These are phyloP conservation scores for Felis chaus DNA, from an alignment of 2,113 vertebrate genomes.

Conservation along the genomic window DNA sequence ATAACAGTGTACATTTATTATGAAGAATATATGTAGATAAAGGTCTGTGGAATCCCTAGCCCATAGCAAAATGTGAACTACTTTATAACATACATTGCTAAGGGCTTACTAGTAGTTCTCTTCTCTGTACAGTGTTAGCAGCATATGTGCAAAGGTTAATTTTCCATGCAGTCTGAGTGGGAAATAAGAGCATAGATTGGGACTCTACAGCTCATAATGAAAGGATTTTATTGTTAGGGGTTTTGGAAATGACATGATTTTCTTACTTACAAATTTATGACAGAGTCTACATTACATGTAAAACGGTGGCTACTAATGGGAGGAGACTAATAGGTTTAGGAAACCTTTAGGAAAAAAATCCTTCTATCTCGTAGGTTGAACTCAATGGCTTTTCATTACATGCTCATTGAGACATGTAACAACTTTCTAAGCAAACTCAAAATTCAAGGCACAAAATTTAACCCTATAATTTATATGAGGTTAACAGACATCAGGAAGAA, in stretches of 20 bases:
- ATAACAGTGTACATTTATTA: not conserved
- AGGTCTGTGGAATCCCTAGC: not conserved
- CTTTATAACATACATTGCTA: not conserved
- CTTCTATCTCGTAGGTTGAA: not conserved
- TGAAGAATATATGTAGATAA: not conserved
- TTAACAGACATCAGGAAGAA: not conserved
- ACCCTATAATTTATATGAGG: not conserved
- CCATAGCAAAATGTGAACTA: not conserved
- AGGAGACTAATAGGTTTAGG: not conserved
- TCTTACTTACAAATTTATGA: not conserved
- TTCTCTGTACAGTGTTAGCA: not conserved
- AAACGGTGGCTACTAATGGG: not conserved
- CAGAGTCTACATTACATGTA: not conserved
- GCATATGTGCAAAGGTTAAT: not conserved
- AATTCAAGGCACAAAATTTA: not conserved
- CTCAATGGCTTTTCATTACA: not conserved
- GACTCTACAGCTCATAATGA: not conserved
- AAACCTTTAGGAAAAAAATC: not conserved
- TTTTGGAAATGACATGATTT: not conserved
- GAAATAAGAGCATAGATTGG: not conserved
- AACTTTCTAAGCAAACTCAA: slow-evolving; percentile 16
- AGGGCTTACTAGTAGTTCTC: not conserved
- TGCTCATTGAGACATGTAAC: not conserved
- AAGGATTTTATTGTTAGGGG: not conserved
- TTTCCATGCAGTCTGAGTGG: not conserved